Evolutionary conservation across 2,797 vertebrate genomes (phyloP), one percentile per base, ranked within the genome.

Genomic region (Dryobates pubescens): DNA sequence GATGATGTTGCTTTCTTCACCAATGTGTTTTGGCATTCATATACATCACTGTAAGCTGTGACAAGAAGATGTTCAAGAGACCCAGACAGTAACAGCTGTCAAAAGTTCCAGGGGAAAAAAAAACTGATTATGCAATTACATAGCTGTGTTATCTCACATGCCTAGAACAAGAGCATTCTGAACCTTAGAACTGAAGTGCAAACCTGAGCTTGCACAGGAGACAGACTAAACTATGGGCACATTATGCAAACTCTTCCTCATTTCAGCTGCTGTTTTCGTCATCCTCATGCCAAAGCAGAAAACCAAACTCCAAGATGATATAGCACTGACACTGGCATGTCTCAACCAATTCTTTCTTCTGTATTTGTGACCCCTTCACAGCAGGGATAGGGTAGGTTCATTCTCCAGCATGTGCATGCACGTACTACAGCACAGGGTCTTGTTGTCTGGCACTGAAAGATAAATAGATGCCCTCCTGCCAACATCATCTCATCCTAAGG

Each of bases 401-500:
- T 30, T 86, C 24, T 76, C 83, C 64, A 88, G 12, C 27, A 84
- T 84, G 7, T 26, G 41, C 58, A 59, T 29, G 10, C 22, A 36
- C 24, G 86, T 45, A 71, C 51, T 87, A 87, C 59, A 73, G 24
- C 89, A 86, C 58, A 53, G 45, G 4, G 3, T 58, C 61, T 68
- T 84, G 38, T 29, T 65, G 49, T 26, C 69, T 82, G 75, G 30
- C 47, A 71, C 64, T 86, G 68, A 53, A 80, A 84, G 27, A 82
- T 36, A 94, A 89, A 87, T 82, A 84, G 82, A 79, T 9, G 34
- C 43, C 74, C 27, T 76, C 83, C 78, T 80, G 59, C 81, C 87
- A 85, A 84, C 18, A 80, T 7, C 5, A 61, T 9, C 29, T 87
- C 69, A 77, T 65, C 56, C 72, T 74, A 57, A 83, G 17, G 14